A percentile compares a stretch with the other conserved stretches of the same genome.
Evolutionary conservation across 2,888 invertebrate species (phyloP).

Genomic region (Polydrusus tereticollis): DNA sequence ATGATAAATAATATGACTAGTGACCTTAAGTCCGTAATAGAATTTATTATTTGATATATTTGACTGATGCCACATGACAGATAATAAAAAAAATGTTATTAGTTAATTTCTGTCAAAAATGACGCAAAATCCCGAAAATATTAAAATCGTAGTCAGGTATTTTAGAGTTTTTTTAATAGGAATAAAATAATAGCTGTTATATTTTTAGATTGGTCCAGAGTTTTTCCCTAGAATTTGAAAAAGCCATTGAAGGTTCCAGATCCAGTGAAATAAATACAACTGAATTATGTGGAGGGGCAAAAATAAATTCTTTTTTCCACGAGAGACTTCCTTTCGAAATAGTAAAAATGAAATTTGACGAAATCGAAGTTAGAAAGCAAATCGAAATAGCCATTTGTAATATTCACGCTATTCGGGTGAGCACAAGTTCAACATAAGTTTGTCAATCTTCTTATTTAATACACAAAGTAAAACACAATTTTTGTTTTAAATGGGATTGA

Average conservation of each 20-base stretch:
- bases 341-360: constrained; percentile 99
- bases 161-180: background rate
- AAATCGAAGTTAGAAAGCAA: constrained; percentile 96
- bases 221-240: constrained; percentile 96
- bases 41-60: no score
- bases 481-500: no score
- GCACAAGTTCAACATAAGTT: constrained; percentile 52
- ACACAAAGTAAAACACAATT: no score
- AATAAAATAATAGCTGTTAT: background rate
- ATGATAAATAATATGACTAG: no score
- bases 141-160: constrained; percentile 40
- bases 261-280: constrained; percentile 97
- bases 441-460: no score
- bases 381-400: constrained; percentile 99
- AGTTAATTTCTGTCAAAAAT: constrained; percentile 16
- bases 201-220: constrained; percentile 94
- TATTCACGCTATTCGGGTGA: constrained; percentile 92
- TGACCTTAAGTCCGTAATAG: no score
- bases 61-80: background rate
- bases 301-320: constrained; percentile 98
- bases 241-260: constrained; percentile 97
- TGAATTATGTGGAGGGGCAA: constrained; percentile 98
- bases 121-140: constrained; percentile 32
- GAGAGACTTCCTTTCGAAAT: constrained; percentile 99
- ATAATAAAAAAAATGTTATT: background rate